These are phyloP conservation scores for Dendrolimus punctatus DNA, from an alignment of 1,140 invertebrate genomes.

Conservation along the genomic window DNA sequence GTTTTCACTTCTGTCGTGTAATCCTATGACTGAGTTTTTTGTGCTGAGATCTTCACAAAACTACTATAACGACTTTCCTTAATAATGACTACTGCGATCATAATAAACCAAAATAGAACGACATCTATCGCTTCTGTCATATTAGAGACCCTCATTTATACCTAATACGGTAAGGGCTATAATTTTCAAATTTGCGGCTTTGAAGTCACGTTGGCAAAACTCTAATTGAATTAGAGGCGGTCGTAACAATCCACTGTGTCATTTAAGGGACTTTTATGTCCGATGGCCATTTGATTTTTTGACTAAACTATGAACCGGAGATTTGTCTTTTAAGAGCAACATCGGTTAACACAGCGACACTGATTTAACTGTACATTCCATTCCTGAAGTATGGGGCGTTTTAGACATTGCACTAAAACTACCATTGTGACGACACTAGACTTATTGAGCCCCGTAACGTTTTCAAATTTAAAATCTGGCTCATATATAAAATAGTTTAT, in stretches of 20 bases:
- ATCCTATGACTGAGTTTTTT: too few relatives aligned
- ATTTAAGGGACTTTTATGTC: neutral
- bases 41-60: too few relatives aligned
- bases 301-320: neutral
- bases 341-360: neutral
- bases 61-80: too few relatives aligned
- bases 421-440: too few relatives aligned
- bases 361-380: too few relatives aligned
- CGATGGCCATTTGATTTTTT: neutral
- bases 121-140: constrained; percentile 25
- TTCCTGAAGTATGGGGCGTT: too few relatives aligned
- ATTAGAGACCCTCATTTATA: constrained; percentile 26
- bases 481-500: too few relatives aligned
- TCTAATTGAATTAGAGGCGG: constrained; percentile 45
- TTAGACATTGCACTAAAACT: too few relatives aligned
- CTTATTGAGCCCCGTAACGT: too few relatives aligned
- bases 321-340: neutral
- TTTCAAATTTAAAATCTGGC: too few relatives aligned
- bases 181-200: constrained; percentile 45
- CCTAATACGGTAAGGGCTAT: constrained; percentile 16
- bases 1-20: too few relatives aligned
- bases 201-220: constrained; percentile 35
- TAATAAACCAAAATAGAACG: constrained; percentile 3
- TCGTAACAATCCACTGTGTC: neutral
- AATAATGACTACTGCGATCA: too few relatives aligned